These are phyloP conservation scores for Carassius carassius DNA, from an alignment of 2,113 vertebrate species.

Conservation along the genomic window DNA sequence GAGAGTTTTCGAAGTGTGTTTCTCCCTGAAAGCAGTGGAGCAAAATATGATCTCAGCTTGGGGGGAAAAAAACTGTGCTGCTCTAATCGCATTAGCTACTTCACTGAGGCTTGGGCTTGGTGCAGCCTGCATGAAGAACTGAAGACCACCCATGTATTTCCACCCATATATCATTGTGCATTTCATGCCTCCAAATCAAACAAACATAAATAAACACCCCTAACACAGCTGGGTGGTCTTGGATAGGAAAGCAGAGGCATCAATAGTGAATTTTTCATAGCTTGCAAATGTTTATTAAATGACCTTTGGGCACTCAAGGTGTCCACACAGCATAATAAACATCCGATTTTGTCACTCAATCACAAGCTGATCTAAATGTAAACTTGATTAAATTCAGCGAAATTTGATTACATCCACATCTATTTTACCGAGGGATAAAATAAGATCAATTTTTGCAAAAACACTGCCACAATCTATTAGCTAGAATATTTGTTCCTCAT, in stretches of 20 bases:
- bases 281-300: background rate
- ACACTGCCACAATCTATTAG: background rate
- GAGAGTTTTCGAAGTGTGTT: background rate
- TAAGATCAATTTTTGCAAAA: background rate
- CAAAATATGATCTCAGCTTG: constrained; percentile 2
- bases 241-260: background rate
- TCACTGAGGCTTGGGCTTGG: background rate
- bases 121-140: constrained; percentile 12
- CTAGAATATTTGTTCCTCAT: background rate
- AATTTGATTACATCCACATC: background rate
- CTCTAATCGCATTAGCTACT: constrained; percentile 17
- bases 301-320: background rate
- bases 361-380: constrained; percentile 18
- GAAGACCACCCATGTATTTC: constrained; percentile 13
- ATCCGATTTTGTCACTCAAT: background rate
- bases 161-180: background rate
- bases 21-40: background rate
- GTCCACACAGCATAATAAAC: background rate
- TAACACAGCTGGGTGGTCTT: background rate
- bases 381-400: background rate
- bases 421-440: background rate
- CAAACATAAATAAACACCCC: background rate
- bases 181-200: background rate
- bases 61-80: background rate
- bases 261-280: background rate